These are phyloP conservation scores for Dinomys branickii DNA, from an alignment of 2,113 vertebrate species.

Conservation along the genomic window DNA sequence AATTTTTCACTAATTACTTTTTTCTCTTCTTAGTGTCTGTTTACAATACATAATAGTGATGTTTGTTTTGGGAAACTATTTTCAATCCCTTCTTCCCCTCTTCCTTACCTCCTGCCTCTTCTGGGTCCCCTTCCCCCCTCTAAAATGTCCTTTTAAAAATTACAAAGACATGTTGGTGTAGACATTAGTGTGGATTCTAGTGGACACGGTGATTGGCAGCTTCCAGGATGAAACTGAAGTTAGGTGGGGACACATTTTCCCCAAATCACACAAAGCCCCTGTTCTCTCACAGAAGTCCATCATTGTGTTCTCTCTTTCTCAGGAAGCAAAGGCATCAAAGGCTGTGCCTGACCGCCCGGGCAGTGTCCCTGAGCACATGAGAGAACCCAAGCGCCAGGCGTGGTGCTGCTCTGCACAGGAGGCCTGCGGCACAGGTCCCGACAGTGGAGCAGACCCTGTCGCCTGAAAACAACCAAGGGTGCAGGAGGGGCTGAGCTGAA, in stretches of 20 bases:
- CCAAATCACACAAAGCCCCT: background rate
- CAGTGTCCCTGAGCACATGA: background rate
- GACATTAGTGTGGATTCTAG: background rate
- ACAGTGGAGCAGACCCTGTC: background rate
- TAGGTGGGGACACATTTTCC: background rate
- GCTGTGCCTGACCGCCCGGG: background rate
- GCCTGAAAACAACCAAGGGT: background rate
- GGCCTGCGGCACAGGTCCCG: rapidly evolving
- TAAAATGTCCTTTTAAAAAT: background rate
- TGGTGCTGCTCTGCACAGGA: background rate
- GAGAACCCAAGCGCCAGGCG: background rate
- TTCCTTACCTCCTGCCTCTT: background rate
- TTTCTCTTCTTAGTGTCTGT: too few relatives aligned
- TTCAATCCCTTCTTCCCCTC: too few relatives aligned
- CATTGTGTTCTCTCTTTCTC: background rate
- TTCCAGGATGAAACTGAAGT: background rate
- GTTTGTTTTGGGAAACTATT: too few relatives aligned
- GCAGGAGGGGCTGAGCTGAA: background rate
- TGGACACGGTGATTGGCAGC: background rate
- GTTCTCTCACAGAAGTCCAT: background rate
- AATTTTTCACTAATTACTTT: background rate
- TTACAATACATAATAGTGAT: too few relatives aligned
- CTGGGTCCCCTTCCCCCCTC: background rate
- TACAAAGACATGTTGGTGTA: background rate
- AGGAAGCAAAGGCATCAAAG: background rate